Conservation (phyloP, 2,888 invertebrate genomes). For the Microctonus hyperodae region DNA sequence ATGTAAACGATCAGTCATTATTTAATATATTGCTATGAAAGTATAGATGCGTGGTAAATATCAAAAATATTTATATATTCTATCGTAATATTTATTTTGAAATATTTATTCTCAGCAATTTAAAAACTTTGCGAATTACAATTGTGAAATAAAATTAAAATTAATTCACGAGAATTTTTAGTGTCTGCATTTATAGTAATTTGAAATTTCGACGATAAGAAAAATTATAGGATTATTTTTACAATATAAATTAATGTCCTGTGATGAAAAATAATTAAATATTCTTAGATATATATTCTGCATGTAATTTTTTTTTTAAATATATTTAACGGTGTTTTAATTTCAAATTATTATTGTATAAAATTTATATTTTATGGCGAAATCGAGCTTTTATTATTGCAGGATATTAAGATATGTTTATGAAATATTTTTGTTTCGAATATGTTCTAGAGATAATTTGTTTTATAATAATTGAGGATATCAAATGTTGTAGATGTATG, state of each 20-base stretch:
- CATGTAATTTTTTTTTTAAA: too few species aligned
- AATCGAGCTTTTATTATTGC: not conserved
- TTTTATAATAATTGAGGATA: not conserved
- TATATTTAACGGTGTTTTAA: too few species aligned
- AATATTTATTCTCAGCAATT: not conserved
- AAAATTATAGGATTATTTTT: not conserved
- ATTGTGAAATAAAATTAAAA: not conserved
- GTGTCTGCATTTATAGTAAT: not conserved
- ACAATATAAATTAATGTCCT: not conserved
- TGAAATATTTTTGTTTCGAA: not conserved
- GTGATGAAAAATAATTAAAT: not conserved
- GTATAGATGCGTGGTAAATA: not conserved
- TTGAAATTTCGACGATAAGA: not conserved
- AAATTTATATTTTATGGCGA: too few species aligned
- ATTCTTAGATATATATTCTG: not conserved
- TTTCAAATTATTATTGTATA: not conserved
- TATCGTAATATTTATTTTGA: constrained; percentile 1
- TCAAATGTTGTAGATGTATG: not conserved
- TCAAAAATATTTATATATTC: not conserved
- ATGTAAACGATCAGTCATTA: not conserved
- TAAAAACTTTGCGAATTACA: not conserved
- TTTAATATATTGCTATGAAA: not conserved
- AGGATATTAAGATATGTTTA: not conserved
- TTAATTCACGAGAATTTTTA: not conserved
- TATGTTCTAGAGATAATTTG: not conserved